Evolutionary conservation across 1,140 invertebrate genomes (phyloP).

Genomic region (Neuroterus valhalla): DNA sequence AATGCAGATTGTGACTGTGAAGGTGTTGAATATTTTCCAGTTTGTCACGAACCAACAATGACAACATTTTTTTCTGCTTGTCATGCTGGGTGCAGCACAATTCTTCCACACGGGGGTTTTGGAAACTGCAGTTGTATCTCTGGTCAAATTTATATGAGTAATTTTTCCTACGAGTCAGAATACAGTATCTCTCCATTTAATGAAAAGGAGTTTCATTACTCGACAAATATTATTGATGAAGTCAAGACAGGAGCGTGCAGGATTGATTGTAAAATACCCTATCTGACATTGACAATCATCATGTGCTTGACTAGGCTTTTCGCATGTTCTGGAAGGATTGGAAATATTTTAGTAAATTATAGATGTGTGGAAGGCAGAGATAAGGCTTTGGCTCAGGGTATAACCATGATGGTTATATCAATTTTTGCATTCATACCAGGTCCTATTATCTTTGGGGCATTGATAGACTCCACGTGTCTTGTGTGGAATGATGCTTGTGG

Average conservation of each 20-base stretch:
- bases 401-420: conserved; percentile 78
- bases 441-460: conserved; percentile 80
- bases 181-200: not conserved
- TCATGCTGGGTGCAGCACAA: conserved; percentile 77
- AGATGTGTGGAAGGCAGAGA: conserved; percentile 78
- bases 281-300: conserved; percentile 72
- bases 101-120: conserved; percentile 64
- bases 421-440: conserved; percentile 81
- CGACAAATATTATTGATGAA: conserved; percentile 38
- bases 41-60: conserved; percentile 75
- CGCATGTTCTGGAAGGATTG: conserved; percentile 78
- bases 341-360: conserved; percentile 79
- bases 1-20: conserved; percentile 77
- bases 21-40: conserved; percentile 76
- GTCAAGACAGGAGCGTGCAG: conserved; percentile 76
- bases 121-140: conserved; percentile 66
- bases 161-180: not conserved
- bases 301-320: conserved; percentile 76
- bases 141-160: conserved; percentile 12
- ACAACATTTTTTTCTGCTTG: conserved; percentile 80
- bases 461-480: conserved; percentile 80
- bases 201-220: not conserved
- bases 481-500: conserved; percentile 81
- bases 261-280: conserved; percentile 73
- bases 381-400: conserved; percentile 80